Conservation (phyloP, 1,140 invertebrate species). For the Macrosteles quadrilineatus region DNA sequence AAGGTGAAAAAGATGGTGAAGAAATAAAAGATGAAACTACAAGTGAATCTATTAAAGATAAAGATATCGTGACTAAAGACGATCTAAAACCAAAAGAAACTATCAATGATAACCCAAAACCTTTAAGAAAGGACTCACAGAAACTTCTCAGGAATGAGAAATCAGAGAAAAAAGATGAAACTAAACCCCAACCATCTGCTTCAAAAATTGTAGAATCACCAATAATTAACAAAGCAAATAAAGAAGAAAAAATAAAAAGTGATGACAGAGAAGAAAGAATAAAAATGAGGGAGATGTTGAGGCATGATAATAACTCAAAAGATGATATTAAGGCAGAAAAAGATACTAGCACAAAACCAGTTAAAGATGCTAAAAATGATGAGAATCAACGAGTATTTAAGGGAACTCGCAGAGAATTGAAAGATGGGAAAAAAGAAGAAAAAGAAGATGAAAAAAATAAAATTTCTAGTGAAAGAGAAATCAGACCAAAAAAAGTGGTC, state of each 20-base stretch:
- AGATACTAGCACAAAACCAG: not conserved
- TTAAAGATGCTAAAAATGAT: slow-evolving; percentile 27
- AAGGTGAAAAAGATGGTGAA: slow-evolving; percentile 45
- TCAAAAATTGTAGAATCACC: slow-evolving; percentile 1
- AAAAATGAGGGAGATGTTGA: slow-evolving; percentile 24
- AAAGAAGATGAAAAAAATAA: slow-evolving; percentile 23
- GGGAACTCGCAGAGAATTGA: slow-evolving; percentile 21
- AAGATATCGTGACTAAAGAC: slow-evolving; percentile 29
- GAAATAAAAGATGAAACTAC: slow-evolving; percentile 70
- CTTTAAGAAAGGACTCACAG: slow-evolving; percentile 17
- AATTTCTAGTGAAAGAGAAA: not conserved
- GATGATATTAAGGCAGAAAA: slow-evolving; percentile 15
- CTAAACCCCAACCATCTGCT: not conserved
- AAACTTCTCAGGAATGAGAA: slow-evolving; percentile 15
- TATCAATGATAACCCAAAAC: not conserved
- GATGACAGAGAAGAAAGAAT: slow-evolving; percentile 31
- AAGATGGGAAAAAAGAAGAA: slow-evolving; percentile 29
- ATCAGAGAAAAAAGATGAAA: slow-evolving; percentile 20
- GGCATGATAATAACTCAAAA: slow-evolving; percentile 1
- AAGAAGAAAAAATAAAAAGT: slow-evolving; percentile 19
- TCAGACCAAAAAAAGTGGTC: not conserved
- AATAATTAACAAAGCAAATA: not conserved
- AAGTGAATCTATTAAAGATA: slow-evolving; percentile 45
- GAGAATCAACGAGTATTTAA: slow-evolving; percentile 28
- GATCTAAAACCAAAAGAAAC: slow-evolving; percentile 21